These are phyloP conservation scores for Cyclophora punctaria DNA, from an alignment of 2,888 invertebrate species.

Conservation along the genomic window DNA sequence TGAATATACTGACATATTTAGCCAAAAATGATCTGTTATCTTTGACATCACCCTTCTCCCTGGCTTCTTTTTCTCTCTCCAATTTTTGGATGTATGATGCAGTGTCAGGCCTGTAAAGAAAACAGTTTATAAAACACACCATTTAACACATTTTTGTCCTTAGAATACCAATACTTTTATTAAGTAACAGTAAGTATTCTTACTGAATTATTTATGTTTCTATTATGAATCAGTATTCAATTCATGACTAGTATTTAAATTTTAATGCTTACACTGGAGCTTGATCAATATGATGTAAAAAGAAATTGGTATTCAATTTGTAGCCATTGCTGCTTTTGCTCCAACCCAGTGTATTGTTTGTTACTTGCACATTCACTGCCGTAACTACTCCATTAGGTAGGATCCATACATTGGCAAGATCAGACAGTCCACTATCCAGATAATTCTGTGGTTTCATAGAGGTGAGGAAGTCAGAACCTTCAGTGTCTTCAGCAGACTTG, in stretches of 20 bases:
- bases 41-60: conserved; percentile 91
- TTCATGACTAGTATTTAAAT: background rate
- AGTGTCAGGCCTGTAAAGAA: conserved; percentile 87
- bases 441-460: conserved; percentile 87
- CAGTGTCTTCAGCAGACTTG: conserved; percentile 77
- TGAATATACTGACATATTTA: conserved; percentile 91
- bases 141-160: too few relatives aligned
- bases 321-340: conserved; percentile 24
- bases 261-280: conserved; percentile 79
- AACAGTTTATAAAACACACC: background rate
- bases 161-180: too few relatives aligned
- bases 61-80: conserved; percentile 91
- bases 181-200: too few relatives aligned
- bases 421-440: conserved; percentile 84
- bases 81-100: conserved; percentile 94
- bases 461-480: conserved; percentile 81
- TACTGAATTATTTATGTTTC: too few relatives aligned
- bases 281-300: conserved; percentile 85
- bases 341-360: conserved; percentile 39
- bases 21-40: conserved; percentile 97
- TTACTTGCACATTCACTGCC: conserved; percentile 77
- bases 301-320: conserved; percentile 83
- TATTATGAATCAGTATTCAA: too few relatives aligned
- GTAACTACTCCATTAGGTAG: conserved; percentile 86
- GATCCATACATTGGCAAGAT: conserved; percentile 85